Evolutionary conservation across 2,888 invertebrate genomes (phyloP), one percentile per base, ranked within the genome.

Genomic region (Xylocampa areola): DNA sequence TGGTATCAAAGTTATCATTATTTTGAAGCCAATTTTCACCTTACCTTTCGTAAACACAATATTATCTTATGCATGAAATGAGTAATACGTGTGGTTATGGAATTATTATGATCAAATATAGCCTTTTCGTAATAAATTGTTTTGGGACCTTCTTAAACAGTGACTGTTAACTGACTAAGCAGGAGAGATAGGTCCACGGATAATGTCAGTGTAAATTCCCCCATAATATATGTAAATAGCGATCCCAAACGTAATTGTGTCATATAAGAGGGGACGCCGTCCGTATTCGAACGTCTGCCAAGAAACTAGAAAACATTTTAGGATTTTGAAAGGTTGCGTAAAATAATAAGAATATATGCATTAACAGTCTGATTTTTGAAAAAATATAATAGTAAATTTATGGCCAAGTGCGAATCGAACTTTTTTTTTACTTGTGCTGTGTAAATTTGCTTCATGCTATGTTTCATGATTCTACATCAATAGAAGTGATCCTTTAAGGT

Each of bases 191-290:
- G 65, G 71, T 43, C 39, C 13, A 0, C 0, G 50, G 71, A 66
- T 66, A 70, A 66, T 50, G 65, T 50, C 64, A 35, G 55, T 50
- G 71, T 70, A 65, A 66, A 66, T 66, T 45, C 30, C 57, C 11
- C 45, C 66, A 23, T 70, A 70, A 66, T 70, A 37, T 66, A 66
- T 66, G 66, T 70, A 66, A 66, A 66, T 70, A 62, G 66, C 30
- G 43, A 39, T 21, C 71, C 66, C 71, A 36, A 16, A 43, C 37
- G 65, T 70, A 65, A 66, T 65, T 70, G 57, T 47, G 49, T 70
- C 16, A 55, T 49, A 55, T 66, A 36, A 11, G 51, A 17, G 36
- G 13, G 13, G 63, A 62, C 52, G 27, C 11, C 32, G 63, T 27
- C 40, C 32, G 50, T 44, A 36, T 50, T 32, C n/a, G 13, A 37